Conservation (phyloP, 2,888 invertebrate species). For the Melieria omissa region DNA sequence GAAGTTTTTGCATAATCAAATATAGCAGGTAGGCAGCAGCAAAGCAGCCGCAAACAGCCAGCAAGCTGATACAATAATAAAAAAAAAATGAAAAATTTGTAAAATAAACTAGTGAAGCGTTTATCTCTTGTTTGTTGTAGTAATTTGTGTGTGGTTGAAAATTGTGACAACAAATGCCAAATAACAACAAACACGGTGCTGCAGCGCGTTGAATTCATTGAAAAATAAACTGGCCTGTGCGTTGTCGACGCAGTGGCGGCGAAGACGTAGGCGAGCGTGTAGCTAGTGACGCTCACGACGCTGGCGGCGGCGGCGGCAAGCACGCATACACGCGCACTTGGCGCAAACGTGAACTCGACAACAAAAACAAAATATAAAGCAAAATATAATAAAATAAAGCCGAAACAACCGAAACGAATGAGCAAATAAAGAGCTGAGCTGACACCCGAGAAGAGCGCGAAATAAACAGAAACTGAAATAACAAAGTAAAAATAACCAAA, state of each 20-base stretch:
- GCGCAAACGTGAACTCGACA: not conserved
- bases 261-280: too few relatives aligned
- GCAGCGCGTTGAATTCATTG: not conserved
- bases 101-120: slow-evolving; percentile 15
- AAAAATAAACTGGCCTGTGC: too few relatives aligned
- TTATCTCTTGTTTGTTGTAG: too few relatives aligned
- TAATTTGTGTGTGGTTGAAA: not conserved
- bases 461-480: too few relatives aligned
- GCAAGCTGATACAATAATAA: slow-evolving; percentile 13
- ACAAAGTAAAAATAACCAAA: too few relatives aligned
- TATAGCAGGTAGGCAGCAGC: slow-evolving; percentile 9
- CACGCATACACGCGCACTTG: too few relatives aligned
- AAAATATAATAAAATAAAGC: not conserved
- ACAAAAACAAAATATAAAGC: not conserved
- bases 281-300: too few relatives aligned
- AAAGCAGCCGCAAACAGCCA: slow-evolving; percentile 19
- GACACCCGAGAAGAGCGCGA: too few relatives aligned
- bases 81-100: slow-evolving; percentile 30
- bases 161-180: slow-evolving; percentile 19
- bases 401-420: not conserved
- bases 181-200: not conserved
- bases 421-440: not conserved
- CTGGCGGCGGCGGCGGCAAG: too few relatives aligned
- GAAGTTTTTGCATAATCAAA: slow-evolving; percentile 57
- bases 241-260: too few relatives aligned